These are phyloP conservation scores for Drosophila meridionalis DNA, from an alignment of 2,888 invertebrate genomes.

Conservation along the genomic window DNA sequence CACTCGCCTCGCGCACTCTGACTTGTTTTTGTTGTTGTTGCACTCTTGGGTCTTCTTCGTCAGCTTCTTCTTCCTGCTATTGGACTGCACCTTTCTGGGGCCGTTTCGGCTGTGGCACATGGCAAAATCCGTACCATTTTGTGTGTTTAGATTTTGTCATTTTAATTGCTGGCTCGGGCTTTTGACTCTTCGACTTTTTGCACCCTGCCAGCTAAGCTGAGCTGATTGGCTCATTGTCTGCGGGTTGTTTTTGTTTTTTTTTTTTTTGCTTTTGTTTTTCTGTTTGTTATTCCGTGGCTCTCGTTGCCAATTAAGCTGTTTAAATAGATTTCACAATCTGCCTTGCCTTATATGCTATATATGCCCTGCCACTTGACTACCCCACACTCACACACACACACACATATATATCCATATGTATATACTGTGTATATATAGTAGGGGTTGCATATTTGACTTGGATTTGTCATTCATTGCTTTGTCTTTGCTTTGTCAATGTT, in stretches of 20 bases:
- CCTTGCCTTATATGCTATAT: slow-evolving; percentile 37
- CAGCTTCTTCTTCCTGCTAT: slow-evolving; percentile 23
- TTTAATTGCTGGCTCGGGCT: slow-evolving; percentile 71
- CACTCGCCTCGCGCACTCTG: background rate
- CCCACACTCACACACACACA: slow-evolving; percentile 7
- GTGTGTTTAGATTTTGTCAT: slow-evolving; percentile 81
- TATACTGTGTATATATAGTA: background rate
- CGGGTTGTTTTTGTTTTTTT: slow-evolving; percentile 14
- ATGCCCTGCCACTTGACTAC: slow-evolving; percentile 56
- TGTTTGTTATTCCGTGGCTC: slow-evolving; percentile 16
- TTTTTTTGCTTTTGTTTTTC: background rate
- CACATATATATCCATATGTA: background rate
- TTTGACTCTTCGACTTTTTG: slow-evolving; percentile 48
- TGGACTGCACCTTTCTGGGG: slow-evolving; percentile 59
- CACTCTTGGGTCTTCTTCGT: slow-evolving; percentile 59
- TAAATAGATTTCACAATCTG: slow-evolving; percentile 75
- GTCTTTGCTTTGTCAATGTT: slow-evolving; percentile 29
- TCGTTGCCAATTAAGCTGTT: slow-evolving; percentile 76
- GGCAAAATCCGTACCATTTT: slow-evolving; percentile 74
- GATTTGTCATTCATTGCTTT: slow-evolving; percentile 79
- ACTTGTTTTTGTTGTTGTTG: slow-evolving; percentile 23
- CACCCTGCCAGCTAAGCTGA: slow-evolving; percentile 57
- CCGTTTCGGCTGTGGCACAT: slow-evolving; percentile 43
- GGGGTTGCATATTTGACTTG: slow-evolving; percentile 78
- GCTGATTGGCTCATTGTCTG: slow-evolving; percentile 64